Evolutionary conservation across 2,888 invertebrate genomes (phyloP), one percentile per base, ranked within the genome.

Genomic region (Folsomia candida): DNA sequence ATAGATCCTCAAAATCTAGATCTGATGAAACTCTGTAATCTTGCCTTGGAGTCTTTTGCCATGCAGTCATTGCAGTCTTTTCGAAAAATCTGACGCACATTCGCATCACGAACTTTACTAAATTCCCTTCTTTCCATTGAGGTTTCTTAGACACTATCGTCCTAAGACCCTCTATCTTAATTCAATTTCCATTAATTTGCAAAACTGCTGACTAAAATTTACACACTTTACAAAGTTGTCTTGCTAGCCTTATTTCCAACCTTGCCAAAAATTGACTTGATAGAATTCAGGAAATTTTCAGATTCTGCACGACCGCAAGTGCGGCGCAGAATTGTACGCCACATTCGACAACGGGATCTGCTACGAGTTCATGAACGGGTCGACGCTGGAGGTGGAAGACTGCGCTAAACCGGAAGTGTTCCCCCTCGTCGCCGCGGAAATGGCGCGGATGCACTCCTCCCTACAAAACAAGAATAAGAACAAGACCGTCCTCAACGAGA

Each of bases 321-420:
- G 93, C 80, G 94, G 95, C 59, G 93, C 97, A 66, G 87, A 90
- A 62, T 85, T 98, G 60, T 94, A 92, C 85, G 96, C 93, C 63
- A 90, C 91, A 61, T 98, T 98, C 84, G 87, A 89, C 80, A 99
- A 99, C 86, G 98, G 98, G 14, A 86, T 98, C 77, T 92, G 91
- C 54, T 98, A 97, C 83, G 90, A 93, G 83, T 93, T 88, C 83
- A 88, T 91, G 76, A 90, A 91, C 76, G 98, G 98, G 60, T 86
- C 86, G 72, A 91, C 91, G n/a, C 84, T 94, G 24, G 89, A 87
- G 73, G 84, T 86, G 22, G 86, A 88, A 57, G 87, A 87, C 74
- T 90, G 92, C 4, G 83, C 86, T 67, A 83, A 88, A 76, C 87
- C 87, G 11, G 85, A 87, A 78, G 87, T 94, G 77, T 92, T 90